These are phyloP conservation scores for Tichodroma muraria DNA, from an alignment of 2,113 vertebrate genomes.

Conservation along the genomic window DNA sequence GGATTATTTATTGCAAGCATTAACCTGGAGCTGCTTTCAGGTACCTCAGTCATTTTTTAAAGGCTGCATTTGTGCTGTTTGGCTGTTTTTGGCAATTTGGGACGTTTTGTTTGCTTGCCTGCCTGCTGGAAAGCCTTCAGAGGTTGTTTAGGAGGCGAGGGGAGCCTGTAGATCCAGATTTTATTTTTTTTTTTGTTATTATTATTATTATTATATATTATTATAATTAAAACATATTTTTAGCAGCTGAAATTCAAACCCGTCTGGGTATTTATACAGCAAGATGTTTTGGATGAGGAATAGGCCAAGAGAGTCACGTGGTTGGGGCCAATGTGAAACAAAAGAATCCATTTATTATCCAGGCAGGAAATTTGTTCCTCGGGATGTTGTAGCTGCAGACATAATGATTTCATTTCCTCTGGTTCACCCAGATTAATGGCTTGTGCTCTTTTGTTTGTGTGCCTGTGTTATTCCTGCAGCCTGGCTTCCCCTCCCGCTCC, in stretches of 20 bases:
- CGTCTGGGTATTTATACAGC: slow-evolving; percentile 65
- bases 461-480: slow-evolving; percentile 46
- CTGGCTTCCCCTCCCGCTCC: not conserved
- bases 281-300: slow-evolving; percentile 71
- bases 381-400: slow-evolving; percentile 75
- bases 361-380: slow-evolving; percentile 80
- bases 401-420: slow-evolving; percentile 82
- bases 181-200: not conserved
- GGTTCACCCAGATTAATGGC: slow-evolving; percentile 72
- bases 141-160: not conserved
- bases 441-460: slow-evolving; percentile 52
- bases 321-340: slow-evolving; percentile 65
- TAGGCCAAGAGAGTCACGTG: slow-evolving; percentile 63
- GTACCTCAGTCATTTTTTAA: not conserved
- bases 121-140: not conserved
- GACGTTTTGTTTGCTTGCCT: not conserved
- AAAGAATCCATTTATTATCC: slow-evolving; percentile 82
- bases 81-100: not conserved
- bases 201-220: slow-evolving; percentile 33
- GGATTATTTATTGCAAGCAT: not conserved
- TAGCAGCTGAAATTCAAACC: slow-evolving; percentile 65
- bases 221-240: slow-evolving; percentile 58
- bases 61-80: not conserved
- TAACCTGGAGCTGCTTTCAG: not conserved
- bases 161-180: not conserved